Conservation (phyloP, 2,888 invertebrate species). For the Lissocephala sabroskyi region DNA sequence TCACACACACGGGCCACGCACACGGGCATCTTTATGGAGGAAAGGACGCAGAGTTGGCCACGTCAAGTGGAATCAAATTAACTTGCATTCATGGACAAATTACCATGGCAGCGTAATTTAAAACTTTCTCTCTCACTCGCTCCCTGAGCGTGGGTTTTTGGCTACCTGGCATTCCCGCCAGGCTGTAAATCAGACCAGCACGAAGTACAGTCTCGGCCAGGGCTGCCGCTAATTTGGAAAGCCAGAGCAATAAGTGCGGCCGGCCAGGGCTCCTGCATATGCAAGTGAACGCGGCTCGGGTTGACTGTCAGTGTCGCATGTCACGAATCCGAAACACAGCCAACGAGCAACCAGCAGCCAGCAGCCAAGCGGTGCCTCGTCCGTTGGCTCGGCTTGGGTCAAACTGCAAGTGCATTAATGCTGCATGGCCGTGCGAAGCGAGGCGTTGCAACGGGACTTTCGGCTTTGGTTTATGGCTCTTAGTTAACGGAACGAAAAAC, state of each 20-base stretch:
- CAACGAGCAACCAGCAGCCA: neutral
- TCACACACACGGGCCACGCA: neutral
- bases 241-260: conserved; percentile 1
- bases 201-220: neutral
- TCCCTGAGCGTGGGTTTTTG: neutral
- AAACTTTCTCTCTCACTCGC: conserved; percentile 1
- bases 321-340: too few species aligned
- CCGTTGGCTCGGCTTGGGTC: neutral
- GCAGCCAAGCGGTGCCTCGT: neutral
- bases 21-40: neutral
- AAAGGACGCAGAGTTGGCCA: neutral
- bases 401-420: conserved; percentile 3
- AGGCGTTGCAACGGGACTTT: neutral
- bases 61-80: conserved; percentile 16
- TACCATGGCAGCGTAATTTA: conserved; percentile 15
- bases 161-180: neutral
- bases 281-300: neutral
- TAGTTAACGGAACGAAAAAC: conserved; percentile 4
- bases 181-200: neutral
- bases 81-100: conserved; percentile 16
- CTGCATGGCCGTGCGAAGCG: neutral
- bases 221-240: conserved; percentile 7
- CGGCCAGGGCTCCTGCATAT: neutral
- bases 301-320: neutral
- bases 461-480: conserved; percentile 1